Evolutionary conservation across 2,888 invertebrate genomes (phyloP).

Genomic region (Eucera pruinosa): DNA sequence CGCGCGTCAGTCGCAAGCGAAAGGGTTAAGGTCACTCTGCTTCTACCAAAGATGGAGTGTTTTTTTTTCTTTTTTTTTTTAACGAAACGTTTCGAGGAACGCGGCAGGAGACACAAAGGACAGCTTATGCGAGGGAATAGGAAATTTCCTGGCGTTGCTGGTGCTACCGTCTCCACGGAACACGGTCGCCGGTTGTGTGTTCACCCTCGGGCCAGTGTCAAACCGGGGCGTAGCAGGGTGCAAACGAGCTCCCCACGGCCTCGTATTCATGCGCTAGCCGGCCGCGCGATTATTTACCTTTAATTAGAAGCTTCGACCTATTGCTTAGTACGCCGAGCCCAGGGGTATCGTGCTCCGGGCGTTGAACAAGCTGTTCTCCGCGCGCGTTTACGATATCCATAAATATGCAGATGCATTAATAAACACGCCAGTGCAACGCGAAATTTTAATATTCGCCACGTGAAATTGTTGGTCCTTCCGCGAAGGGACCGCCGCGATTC

Average conservation of each 20-base stretch:
- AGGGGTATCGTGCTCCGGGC: slow-evolving; percentile 48
- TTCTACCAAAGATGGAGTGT: not conserved
- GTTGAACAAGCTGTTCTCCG: slow-evolving; percentile 38
- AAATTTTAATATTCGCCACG: slow-evolving; percentile 10
- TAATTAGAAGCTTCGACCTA: slow-evolving; percentile 74
- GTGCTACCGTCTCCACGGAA: slow-evolving; percentile 53
- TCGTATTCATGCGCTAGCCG: slow-evolving; percentile 60
- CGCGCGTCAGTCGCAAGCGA: too few relatives aligned
- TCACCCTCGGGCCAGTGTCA: slow-evolving; percentile 52
- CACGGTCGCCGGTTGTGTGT: slow-evolving; percentile 52
- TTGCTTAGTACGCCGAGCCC: slow-evolving; percentile 59
- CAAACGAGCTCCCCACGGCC: slow-evolving; percentile 64
- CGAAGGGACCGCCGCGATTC: not conserved
- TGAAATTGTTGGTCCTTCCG: not conserved
- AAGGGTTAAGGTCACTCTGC: too few relatives aligned
- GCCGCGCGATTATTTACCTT: slow-evolving; percentile 71
- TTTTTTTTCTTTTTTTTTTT: too few relatives aligned
- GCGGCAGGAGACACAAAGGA: slow-evolving; percentile 9
- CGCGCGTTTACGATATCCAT: slow-evolving; percentile 32
- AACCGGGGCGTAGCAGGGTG: slow-evolving; percentile 53
- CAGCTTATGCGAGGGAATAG: slow-evolving; percentile 17
- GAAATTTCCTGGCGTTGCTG: slow-evolving; percentile 48
- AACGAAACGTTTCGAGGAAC: too few relatives aligned
- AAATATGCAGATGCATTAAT: slow-evolving; percentile 50
- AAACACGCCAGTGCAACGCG: slow-evolving; percentile 14